Percentiles rank a stretch among this genome's conserved stretches.
These are phyloP conservation scores for Osmerus mordax DNA, from an alignment of 2,113 vertebrate genomes.

Conservation along the genomic window DNA sequence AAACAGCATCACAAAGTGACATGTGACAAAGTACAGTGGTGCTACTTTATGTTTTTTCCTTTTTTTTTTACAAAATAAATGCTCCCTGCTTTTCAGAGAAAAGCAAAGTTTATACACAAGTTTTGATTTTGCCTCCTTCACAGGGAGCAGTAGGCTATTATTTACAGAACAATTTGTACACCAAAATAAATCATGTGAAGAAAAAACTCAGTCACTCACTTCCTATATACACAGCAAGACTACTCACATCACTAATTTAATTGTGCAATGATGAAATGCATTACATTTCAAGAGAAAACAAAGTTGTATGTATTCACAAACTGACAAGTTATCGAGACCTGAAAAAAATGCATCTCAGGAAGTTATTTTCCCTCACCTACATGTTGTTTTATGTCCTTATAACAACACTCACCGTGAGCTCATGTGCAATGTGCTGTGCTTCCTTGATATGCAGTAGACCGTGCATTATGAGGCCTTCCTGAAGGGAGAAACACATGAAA, in stretches of 20 bases:
- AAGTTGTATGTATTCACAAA: constrained; percentile 5
- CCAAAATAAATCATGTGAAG: constrained; percentile 13
- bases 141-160: constrained; percentile 50
- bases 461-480: no score
- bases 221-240: constrained; percentile 41
- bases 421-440: no score
- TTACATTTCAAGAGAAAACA: constrained; percentile 6
- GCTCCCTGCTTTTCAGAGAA: constrained; percentile 40
- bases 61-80: constrained; percentile 63
- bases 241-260: constrained; percentile 26
- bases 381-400: background rate
- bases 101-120: constrained; percentile 28
- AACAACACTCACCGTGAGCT: background rate
- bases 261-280: constrained; percentile 46
- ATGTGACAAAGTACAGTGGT: constrained; percentile 71
- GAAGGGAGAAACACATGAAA: background rate
- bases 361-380: no score
- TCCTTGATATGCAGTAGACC: no score
- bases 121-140: constrained; percentile 34
- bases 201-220: constrained; percentile 27
- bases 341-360: no score
- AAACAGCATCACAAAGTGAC: constrained; percentile 64
- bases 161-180: constrained; percentile 56
- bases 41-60: constrained; percentile 49
- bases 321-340: background rate